phyloP scores from a whole-genome alignment of 2,113 vertebrate genomes.

The Butorides virescens region DNA sequence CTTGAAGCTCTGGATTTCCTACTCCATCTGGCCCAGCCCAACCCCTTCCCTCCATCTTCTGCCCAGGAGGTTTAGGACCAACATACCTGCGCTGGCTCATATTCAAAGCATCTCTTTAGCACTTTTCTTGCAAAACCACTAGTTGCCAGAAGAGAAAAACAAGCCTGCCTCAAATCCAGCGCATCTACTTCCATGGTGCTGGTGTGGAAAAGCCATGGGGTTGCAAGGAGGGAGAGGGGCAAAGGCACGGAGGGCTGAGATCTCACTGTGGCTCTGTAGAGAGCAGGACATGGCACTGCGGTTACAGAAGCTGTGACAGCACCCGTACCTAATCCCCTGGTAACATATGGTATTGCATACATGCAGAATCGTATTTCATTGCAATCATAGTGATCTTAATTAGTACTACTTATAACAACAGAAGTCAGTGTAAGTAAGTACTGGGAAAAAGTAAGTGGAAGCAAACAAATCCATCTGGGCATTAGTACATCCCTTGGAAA shows the following conservation, averaged over 20 bases:
- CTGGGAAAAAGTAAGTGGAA: neutral
- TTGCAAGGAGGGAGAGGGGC: accelerated
- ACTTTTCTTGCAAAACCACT: neutral
- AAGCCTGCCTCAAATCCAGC: neutral
- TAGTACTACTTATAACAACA: constrained; percentile 14
- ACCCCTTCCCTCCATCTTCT: neutral
- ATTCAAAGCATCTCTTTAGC: neutral
- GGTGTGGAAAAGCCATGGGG: neutral
- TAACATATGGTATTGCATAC: neutral
- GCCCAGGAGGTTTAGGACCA: neutral
- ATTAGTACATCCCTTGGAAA: neutral
- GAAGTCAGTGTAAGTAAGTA: neutral
- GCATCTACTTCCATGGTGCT: neutral
- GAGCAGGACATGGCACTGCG: accelerated
- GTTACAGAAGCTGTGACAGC: neutral
- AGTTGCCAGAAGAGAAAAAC: neutral
- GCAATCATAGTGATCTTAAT: constrained; percentile 4
- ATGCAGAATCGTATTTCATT: neutral
- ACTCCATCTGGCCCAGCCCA: neutral
- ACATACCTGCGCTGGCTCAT: neutral
- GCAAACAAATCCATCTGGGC: neutral
- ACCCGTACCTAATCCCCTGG: neutral
- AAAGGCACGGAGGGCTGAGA: neutral
- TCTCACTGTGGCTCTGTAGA: neutral
- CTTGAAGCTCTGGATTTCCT: neutral